Percentiles rank a stretch among this genome's conserved stretches.
Evolutionary conservation across 2,797 vertebrate genomes (phyloP).

Genomic region (Tenualosa thibaudeaui): DNA sequence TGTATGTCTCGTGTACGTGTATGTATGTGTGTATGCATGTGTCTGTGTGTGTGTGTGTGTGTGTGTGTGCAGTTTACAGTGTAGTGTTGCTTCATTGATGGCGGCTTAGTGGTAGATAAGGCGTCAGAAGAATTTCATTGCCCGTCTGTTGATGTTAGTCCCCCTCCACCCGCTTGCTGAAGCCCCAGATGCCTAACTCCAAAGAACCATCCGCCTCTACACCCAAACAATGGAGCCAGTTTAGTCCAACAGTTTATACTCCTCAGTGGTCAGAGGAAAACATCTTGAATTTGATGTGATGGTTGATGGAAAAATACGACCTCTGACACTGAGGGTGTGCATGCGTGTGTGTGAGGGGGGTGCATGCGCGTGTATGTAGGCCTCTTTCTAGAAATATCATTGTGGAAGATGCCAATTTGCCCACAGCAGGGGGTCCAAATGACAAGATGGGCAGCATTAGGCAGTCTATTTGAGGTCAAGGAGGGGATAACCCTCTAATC

Average conservation of each 20-base stretch:
- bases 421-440: conserved; percentile 59
- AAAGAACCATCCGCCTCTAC: conserved; percentile 36
- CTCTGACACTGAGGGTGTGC: neutral
- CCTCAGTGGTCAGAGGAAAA: conserved; percentile 48
- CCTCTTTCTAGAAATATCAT: conserved; percentile 50
- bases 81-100: conserved; percentile 48
- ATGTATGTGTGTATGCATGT: neutral
- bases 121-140: conserved; percentile 40
- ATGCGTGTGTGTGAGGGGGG: neutral
- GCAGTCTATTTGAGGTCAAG: conserved; percentile 47
- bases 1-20: neutral
- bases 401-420: conserved; percentile 58
- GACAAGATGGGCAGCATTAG: conserved; percentile 58
- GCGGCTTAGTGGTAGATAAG: conserved; percentile 45
- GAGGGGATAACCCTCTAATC: conserved; percentile 59
- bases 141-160: conserved; percentile 36
- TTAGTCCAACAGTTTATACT: conserved; percentile 44
- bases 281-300: conserved; percentile 33
- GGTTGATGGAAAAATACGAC: conserved; percentile 60
- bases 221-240: conserved; percentile 41
- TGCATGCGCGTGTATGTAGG: conserved; percentile 36
- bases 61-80: conserved; percentile 36
- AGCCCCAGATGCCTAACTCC: conserved; percentile 40
- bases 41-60: neutral
- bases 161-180: conserved; percentile 31